Base-by-base conservation (phyloP, 1,140 invertebrate species). In the Oreohelix idahoensis region DNA sequence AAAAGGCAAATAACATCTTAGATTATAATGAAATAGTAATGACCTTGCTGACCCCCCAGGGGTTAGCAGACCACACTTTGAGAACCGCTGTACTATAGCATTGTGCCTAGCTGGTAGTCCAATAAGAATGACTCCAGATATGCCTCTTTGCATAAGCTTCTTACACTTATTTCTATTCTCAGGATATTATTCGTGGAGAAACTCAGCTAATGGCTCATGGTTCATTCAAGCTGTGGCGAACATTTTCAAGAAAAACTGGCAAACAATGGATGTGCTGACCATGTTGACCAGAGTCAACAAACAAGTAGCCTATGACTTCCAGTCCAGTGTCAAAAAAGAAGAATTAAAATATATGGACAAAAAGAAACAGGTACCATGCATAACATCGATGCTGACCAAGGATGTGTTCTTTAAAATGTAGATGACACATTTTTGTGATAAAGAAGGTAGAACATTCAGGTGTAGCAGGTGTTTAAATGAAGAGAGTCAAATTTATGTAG, bases 131-230 rank as follows among this genome's bases (percentile, higher is more conserved):
- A n/a, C n/a, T n/a, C n/a, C n/a, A n/a, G n/a, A n/a, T n/a, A n/a
- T n/a, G n/a, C n/a, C n/a, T n/a, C n/a, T n/a, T n/a, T n/a, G n/a
- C n/a, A n/a, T n/a, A n/a, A n/a, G n/a, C n/a, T n/a, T n/a, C n/a
- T n/a, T n/a, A n/a, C n/a, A n/a, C n/a, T 45, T 45, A 15, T 45
- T 45, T 45, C 80, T n/a, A n/a, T 35, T 82, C 35, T 17, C 73
- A 96, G 96, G 97, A 84, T 97, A 95, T 92, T 99, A 96, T 93
- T 98, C 97, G 0, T 99, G 98, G 98, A 94, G 98, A 83, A 99
- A 99, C 90, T 98, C 97, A 17, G 96, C 95, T 23, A 93, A 90
- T 53, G 93, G 93, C 23, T 98, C 97, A 0, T 99, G 98, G 98
- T 99, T 98, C 89, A 96, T 99, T 92, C 98, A 99, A 94, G 96